Evolutionary conservation across 2,888 invertebrate genomes (phyloP).

Genomic region (Diaperis boleti): DNA sequence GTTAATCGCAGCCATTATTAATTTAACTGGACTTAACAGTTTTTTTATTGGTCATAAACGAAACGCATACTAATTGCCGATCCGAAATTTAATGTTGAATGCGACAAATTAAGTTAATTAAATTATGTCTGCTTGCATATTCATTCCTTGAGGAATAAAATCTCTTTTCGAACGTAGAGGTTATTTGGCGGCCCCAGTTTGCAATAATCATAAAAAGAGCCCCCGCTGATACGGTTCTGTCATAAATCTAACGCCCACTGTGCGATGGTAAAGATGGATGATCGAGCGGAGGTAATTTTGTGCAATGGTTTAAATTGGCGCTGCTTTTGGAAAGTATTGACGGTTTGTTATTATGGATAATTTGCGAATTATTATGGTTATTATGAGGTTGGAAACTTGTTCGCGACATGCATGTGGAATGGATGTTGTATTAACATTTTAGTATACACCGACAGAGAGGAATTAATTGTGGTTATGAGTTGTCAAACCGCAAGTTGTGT

Average conservation of each 20-base stretch:
- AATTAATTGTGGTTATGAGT: constrained; percentile 1
- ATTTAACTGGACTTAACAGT: constrained; percentile 11
- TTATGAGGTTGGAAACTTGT: constrained; percentile 6
- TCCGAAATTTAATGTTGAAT: constrained; percentile 10
- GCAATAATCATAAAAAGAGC: constrained; percentile 25
- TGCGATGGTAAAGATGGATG: constrained; percentile 12
- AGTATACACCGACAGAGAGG: neutral
- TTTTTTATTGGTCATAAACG: constrained; percentile 20
- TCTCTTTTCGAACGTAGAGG: neutral
- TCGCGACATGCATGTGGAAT: constrained; percentile 2
- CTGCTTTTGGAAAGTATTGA: constrained; percentile 4
- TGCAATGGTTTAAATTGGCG: constrained; percentile 9
- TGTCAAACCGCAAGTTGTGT: no score
- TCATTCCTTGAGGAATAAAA: constrained; percentile 4
- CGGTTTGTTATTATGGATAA: neutral
- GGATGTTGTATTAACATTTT: neutral
- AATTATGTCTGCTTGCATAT: constrained; percentile 19
- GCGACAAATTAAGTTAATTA: constrained; percentile 24
- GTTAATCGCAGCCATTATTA: constrained; percentile 14
- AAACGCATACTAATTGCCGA: constrained; percentile 4
- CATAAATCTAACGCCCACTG: constrained; percentile 32
- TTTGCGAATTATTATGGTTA: constrained; percentile 3
- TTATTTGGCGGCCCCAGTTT: constrained; percentile 3
- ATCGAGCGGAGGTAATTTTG: neutral
- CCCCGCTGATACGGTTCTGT: constrained; percentile 7